These are phyloP conservation scores for Phyllotreta cruciferae DNA, from an alignment of 2,888 invertebrate genomes.

Conservation along the genomic window DNA sequence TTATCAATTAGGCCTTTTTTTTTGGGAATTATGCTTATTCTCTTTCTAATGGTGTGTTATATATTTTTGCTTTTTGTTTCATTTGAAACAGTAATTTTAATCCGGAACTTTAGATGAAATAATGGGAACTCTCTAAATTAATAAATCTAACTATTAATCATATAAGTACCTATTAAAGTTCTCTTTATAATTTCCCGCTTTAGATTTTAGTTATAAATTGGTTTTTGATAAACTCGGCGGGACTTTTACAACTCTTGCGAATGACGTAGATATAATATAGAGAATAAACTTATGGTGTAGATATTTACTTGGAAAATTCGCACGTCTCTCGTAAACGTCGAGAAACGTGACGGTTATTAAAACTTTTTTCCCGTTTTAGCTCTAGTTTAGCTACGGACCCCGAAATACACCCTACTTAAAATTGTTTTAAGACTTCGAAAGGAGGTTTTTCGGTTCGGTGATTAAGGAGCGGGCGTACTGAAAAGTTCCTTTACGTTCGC, in stretches of 20 bases:
- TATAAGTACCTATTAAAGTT: too few species aligned
- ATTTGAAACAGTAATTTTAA: too few species aligned
- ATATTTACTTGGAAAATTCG: constrained; percentile 1
- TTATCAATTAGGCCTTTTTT: constrained; percentile 6
- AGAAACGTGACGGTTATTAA: constrained; percentile 9
- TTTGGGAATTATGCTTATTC: too few species aligned
- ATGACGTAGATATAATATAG: not conserved
- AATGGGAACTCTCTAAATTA: too few species aligned
- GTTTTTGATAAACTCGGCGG: too few species aligned
- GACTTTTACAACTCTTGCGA: not conserved
- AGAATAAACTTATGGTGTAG: not conserved
- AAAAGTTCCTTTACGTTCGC: constrained; percentile 3
- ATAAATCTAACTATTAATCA: too few species aligned
- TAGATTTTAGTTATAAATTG: too few species aligned
- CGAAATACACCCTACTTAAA: not conserved
- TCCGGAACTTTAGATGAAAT: too few species aligned
- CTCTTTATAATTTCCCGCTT: too few species aligned
- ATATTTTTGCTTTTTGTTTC: too few species aligned
- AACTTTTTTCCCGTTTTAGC: constrained; percentile 2
- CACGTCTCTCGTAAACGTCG: constrained; percentile 8
- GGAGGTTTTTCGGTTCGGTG: not conserved
- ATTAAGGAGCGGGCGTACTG: not conserved
- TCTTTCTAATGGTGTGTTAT: too few species aligned
- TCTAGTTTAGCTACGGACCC: not conserved
- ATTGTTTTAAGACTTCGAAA: constrained; percentile 3